Evolutionary conservation across 2,113 vertebrate genomes (phyloP).

Genomic region (Capra hircus): DNA sequence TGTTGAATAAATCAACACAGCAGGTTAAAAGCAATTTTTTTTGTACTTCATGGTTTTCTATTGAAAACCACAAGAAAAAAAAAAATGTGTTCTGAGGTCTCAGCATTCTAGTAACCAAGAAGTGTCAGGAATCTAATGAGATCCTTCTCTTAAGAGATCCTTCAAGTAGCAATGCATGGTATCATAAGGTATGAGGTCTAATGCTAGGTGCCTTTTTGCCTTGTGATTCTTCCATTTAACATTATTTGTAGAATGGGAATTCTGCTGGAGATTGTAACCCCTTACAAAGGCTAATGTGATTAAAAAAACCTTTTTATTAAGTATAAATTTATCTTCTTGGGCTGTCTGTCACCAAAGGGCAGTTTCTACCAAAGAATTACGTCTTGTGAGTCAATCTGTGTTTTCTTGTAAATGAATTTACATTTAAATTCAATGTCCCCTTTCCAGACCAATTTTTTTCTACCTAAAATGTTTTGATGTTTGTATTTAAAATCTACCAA

Average conservation of each 20-base stretch:
- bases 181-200: not conserved
- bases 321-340: not conserved
- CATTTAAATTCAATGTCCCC: not conserved
- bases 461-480: not conserved
- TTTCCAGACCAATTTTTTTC: not conserved
- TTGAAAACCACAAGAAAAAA: conserved; percentile 43
- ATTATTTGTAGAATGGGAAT: not conserved
- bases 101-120: not conserved
- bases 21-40: not conserved
- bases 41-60: not conserved
- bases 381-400: not conserved
- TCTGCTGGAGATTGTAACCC: not conserved
- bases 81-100: not conserved
- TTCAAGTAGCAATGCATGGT: not conserved
- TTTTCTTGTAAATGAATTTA: conserved; percentile 18
- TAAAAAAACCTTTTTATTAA: not conserved
- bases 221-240: not conserved
- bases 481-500: not conserved
- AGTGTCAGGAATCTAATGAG: conserved; percentile 4
- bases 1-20: conserved; percentile 20
- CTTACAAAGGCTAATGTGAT: not conserved
- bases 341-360: not conserved
- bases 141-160: not conserved
- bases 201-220: not conserved
- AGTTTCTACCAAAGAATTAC: not conserved